Evolutionary conservation across 2,888 invertebrate genomes (phyloP), one percentile per base, ranked within the genome.

Genomic region (Andrena flavipes): DNA sequence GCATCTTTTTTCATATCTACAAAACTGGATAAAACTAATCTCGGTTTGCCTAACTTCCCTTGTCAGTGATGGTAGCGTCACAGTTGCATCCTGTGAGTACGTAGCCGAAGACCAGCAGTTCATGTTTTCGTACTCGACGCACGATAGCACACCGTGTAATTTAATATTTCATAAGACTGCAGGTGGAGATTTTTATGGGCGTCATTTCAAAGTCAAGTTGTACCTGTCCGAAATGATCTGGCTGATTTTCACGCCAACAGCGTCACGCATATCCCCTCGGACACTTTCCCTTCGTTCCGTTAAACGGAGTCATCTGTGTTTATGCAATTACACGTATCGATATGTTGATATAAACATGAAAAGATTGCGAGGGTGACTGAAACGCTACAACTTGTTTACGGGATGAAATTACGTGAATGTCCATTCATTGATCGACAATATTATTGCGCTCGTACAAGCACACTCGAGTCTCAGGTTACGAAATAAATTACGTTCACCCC

Each of bases 391-490:
- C 67, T 74, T 84, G 71, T 84, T 81, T 84, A 81, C 77, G 64
- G 62, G 42, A 70, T 77, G 59, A 73, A 77, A 77, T 74, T 81
- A 81, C 71, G 63, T 60, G 77, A 74, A 77, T 74, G 80, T 54
- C 80, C 81, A 71, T 81, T 80, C 84, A 84, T 83, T 77, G 74
- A 81, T 83, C 74, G 62, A 51, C 51, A 74, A 78, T 76, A 80
- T 78, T 74, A 81, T 75, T 71, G 60, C 60, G 59, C 62, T 54
- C 56, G 72, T 69, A 73, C 49, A 49, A 81, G 59, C 54, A 48
- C 64, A 69, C 63, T 73, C 33, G 76, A 76, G 60, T 73, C 60
- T 70, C 69, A 20, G 51, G 59, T 77, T 77, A 77, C 70, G 54
- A 79, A 79, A 69, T 79, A 71, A 76, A 70, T 80, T 77, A 72